Conservation (phyloP, 1,140 invertebrate genomes). For the Lycorma delicatula region DNA sequence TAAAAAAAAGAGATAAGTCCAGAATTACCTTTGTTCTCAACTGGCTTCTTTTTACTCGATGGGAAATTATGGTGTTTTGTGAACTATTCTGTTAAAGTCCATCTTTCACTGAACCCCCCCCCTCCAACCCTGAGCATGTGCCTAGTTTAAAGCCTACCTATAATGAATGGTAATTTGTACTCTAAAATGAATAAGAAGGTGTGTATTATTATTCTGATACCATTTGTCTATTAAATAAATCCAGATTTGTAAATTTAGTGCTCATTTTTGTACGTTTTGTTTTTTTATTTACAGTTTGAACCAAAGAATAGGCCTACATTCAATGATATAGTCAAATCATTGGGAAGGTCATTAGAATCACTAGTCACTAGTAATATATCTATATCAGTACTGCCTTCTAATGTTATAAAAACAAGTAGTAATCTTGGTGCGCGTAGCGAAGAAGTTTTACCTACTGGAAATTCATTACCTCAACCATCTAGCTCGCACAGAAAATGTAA, state of each 20-base stretch:
- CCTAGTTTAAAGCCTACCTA: too few species aligned
- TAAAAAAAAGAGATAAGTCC: too few species aligned
- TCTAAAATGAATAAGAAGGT: too few species aligned
- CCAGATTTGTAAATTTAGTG: not conserved
- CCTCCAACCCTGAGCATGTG: too few species aligned
- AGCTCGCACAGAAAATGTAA: slow-evolving; percentile 19
- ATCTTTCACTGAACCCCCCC: too few species aligned
- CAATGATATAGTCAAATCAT: slow-evolving; percentile 58
- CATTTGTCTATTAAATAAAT: not conserved
- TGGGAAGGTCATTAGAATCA: slow-evolving; percentile 35
- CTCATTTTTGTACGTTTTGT: slow-evolving; percentile 1
- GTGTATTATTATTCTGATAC: not conserved
- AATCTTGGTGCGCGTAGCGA: slow-evolving; percentile 21
- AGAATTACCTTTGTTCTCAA: too few species aligned
- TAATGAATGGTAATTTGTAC: too few species aligned
- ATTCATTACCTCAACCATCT: not conserved
- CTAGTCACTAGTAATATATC: not conserved
- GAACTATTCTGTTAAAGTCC: too few species aligned
- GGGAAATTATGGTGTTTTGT: too few species aligned
- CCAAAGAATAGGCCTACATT: slow-evolving; percentile 76
- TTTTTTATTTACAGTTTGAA: slow-evolving; percentile 57
- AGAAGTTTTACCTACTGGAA: slow-evolving; percentile 16
- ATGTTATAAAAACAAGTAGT: not conserved
- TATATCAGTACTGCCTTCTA: not conserved
- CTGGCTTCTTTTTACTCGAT: too few species aligned